These are phyloP conservation scores for Podilymbus podiceps DNA, from an alignment of 2,113 vertebrate species.

Conservation along the genomic window DNA sequence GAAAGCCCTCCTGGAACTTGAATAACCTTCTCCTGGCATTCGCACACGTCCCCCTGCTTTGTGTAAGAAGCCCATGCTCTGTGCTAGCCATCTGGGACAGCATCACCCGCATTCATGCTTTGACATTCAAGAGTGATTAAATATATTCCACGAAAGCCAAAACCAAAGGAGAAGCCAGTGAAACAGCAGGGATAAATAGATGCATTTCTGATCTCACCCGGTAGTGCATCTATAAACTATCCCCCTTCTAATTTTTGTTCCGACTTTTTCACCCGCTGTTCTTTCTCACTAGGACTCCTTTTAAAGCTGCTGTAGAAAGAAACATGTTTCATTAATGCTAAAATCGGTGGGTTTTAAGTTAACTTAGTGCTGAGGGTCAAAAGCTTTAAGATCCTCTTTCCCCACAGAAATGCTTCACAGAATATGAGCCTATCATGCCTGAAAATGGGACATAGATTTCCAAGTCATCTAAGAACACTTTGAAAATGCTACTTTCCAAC, in stretches of 20 bases:
- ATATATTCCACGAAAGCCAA: constrained; percentile 12
- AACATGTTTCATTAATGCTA: neutral
- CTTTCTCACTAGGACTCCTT: neutral
- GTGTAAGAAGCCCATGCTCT: constrained; percentile 22
- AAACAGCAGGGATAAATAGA: constrained; percentile 23
- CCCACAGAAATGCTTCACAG: neutral
- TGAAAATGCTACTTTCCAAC: neutral
- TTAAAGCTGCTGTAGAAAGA: neutral
- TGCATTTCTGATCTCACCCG: constrained; percentile 25
- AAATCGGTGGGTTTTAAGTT: neutral
- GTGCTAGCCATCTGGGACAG: neutral
- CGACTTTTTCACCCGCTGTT: neutral
- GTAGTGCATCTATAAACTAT: neutral
- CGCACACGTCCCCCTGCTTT: neutral
- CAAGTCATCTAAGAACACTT: neutral
- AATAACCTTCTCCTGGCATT: neutral
- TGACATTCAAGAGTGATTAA: constrained; percentile 30
- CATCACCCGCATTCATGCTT: neutral
- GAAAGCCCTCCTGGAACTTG: neutral
- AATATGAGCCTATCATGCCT: neutral
- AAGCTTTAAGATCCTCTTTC: neutral
- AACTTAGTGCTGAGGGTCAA: neutral
- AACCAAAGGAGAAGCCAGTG: neutral
- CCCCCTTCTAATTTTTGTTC: neutral
- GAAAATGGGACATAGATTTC: neutral